These are phyloP conservation scores for Neria commutata DNA, from an alignment of 2,888 invertebrate species.

Conservation along the genomic window DNA sequence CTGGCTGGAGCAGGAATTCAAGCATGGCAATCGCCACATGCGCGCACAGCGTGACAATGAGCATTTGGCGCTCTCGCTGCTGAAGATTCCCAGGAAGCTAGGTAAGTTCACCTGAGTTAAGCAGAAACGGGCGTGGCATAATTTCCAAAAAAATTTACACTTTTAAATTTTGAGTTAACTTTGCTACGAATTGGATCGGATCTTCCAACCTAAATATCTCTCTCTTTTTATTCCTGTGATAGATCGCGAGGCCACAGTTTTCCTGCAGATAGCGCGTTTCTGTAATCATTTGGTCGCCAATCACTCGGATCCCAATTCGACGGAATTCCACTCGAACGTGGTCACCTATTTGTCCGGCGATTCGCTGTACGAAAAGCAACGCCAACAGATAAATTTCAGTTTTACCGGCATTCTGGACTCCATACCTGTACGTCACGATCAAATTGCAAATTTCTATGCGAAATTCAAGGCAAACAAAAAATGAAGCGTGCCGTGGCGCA, in stretches of 20 bases:
- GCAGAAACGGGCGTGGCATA: no score
- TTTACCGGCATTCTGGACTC: slow-evolving; percentile 78
- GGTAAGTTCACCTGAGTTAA: no score
- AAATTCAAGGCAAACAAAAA: slow-evolving; percentile 78
- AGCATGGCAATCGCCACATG: slow-evolving; percentile 84
- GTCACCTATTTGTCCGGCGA: slow-evolving; percentile 80
- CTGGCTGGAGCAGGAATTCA: slow-evolving; percentile 88
- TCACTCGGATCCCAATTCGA: slow-evolving; percentile 64
- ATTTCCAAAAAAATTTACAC: no score
- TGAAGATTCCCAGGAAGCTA: slow-evolving; percentile 79
- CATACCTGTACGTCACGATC: slow-evolving; percentile 81
- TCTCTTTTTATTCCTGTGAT: slow-evolving; percentile 7
- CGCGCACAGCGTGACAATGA: slow-evolving; percentile 87
- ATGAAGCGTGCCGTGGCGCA: slow-evolving; percentile 46
- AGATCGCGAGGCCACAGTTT: slow-evolving; percentile 61
- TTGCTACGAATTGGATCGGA: no score
- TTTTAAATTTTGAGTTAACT: no score
- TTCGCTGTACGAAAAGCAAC: slow-evolving; percentile 58
- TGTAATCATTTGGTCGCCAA: slow-evolving; percentile 61
- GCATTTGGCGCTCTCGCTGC: slow-evolving; percentile 72
- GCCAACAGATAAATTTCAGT: slow-evolving; percentile 68
- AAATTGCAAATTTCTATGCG: slow-evolving; percentile 80
- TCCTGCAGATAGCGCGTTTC: slow-evolving; percentile 61
- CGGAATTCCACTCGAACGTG: slow-evolving; percentile 63
- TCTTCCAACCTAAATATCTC: no score